Percentiles rank a stretch among this genome's conserved stretches.
phyloP scores from a whole-genome alignment of 2,888 invertebrate genomes.

The Proisotoma minuta region DNA sequence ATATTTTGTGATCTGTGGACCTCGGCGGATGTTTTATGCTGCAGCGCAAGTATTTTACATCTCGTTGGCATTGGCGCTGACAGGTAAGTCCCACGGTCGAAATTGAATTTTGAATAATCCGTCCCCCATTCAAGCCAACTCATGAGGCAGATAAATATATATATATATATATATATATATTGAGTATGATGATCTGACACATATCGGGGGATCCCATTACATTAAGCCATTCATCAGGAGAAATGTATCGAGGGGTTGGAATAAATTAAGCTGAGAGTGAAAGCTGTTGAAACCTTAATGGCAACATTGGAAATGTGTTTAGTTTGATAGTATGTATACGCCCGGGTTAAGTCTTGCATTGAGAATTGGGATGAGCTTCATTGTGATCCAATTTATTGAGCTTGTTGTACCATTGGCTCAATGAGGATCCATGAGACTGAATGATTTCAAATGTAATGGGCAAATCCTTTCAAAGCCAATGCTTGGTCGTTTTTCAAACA shows the following conservation, averaged over 20 bases:
- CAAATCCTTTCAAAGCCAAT: slow-evolving; percentile 40
- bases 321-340: not conserved
- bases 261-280: not conserved
- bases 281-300: not conserved
- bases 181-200: not conserved
- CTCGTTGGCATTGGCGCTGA: slow-evolving; percentile 76
- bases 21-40: slow-evolving; percentile 90
- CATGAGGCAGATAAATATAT: slow-evolving; percentile 1
- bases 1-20: too few species aligned
- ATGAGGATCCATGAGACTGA: slow-evolving; percentile 17
- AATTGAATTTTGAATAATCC: slow-evolving; percentile 17
- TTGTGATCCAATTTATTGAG: not conserved
- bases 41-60: slow-evolving; percentile 76
- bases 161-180: not conserved
- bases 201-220: not conserved
- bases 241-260: not conserved
- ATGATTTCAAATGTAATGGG: slow-evolving; percentile 23
- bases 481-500: slow-evolving; percentile 35
- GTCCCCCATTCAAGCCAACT: too few species aligned
- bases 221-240: not conserved
- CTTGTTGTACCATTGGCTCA: slow-evolving; percentile 6
- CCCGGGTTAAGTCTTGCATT: not conserved
- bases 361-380: not conserved
- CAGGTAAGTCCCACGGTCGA: slow-evolving; percentile 57
- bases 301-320: not conserved